Conservation (phyloP, 2,888 invertebrate species). For the Plutella xylostella region DNA sequence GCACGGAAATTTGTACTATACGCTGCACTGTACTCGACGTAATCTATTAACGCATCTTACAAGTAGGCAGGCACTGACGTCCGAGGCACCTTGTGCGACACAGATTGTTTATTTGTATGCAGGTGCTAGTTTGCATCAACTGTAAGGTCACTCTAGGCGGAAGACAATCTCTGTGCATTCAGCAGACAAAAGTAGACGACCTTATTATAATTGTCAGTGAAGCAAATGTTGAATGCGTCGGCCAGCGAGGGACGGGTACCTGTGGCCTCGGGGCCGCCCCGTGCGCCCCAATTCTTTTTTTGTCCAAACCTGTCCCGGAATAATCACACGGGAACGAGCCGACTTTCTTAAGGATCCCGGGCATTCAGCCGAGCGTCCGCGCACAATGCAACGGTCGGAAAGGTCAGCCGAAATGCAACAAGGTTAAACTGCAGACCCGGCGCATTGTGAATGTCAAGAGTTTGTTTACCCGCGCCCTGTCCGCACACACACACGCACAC, state of each 20-base stretch:
- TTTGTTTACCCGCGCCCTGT: slow-evolving; percentile 16
- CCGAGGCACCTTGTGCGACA: too few species aligned
- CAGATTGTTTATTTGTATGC: too few species aligned
- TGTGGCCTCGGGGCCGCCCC: slow-evolving; percentile 38
- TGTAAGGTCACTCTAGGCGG: slow-evolving; percentile 54
- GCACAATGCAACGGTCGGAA: slow-evolving; percentile 6
- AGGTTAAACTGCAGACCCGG: slow-evolving; percentile 19
- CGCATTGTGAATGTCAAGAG: slow-evolving; percentile 15
- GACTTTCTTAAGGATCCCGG: slow-evolving; percentile 16
- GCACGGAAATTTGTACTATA: too few species aligned
- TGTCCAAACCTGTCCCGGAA: slow-evolving; percentile 42
- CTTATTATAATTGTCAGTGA: slow-evolving; percentile 32
- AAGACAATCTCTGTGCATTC: slow-evolving; percentile 59
- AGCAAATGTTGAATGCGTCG: slow-evolving; percentile 21
- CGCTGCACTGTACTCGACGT: not conserved
- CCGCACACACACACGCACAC: slow-evolving; percentile 2
- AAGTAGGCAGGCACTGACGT: too few species aligned
- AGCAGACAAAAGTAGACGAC: slow-evolving; percentile 45
- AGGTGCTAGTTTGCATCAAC: too few species aligned
- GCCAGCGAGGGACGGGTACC: slow-evolving; percentile 32
- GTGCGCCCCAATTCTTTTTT: slow-evolving; percentile 38
- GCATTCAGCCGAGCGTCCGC: slow-evolving; percentile 14
- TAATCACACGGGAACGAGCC: slow-evolving; percentile 54
- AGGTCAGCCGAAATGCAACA: slow-evolving; percentile 11
- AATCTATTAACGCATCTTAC: not conserved